Evolutionary conservation across 2,888 invertebrate species (phyloP).

Genomic region (Epistrophe grossulariae): DNA sequence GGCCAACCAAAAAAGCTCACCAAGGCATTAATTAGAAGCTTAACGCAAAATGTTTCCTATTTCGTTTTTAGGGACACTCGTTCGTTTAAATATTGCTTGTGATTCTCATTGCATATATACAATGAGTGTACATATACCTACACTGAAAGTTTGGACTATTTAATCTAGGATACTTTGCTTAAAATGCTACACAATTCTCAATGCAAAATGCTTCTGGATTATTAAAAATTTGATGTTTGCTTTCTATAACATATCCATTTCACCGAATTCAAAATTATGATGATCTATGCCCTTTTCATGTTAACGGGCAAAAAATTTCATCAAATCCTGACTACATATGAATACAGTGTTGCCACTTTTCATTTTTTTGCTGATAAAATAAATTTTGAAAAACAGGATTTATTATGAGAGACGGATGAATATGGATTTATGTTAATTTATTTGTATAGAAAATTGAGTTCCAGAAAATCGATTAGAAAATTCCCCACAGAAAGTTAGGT

Average conservation of each 20-base stretch:
- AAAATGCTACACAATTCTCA: conserved; percentile 29
- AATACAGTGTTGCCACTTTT: background rate
- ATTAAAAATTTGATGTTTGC: conserved; percentile 49
- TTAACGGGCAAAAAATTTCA: background rate
- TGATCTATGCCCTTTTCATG: conserved; percentile 47
- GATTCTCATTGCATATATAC: background rate
- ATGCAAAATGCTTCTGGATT: conserved; percentile 51
- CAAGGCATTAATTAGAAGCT: conserved; percentile 57
- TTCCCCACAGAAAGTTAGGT: too few relatives aligned
- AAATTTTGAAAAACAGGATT: too few relatives aligned
- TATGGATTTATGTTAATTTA: too few relatives aligned
- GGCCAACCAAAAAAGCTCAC: conserved; percentile 20
- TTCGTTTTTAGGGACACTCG: background rate
- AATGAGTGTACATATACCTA: background rate
- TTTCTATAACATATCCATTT: too few relatives aligned
- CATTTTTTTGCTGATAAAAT: background rate
- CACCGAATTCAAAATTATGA: conserved; percentile 47
- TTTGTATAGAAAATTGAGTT: too few relatives aligned
- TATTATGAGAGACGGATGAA: too few relatives aligned
- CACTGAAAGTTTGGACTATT: conserved; percentile 8
- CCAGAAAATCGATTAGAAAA: too few relatives aligned
- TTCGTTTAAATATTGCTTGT: background rate
- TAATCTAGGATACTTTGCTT: conserved; percentile 42
- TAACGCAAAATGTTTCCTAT: conserved; percentile 3
- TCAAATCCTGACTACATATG: too few relatives aligned